Evolutionary conservation across 2,888 invertebrate genomes (phyloP).

Genomic region (Neria commutata): DNA sequence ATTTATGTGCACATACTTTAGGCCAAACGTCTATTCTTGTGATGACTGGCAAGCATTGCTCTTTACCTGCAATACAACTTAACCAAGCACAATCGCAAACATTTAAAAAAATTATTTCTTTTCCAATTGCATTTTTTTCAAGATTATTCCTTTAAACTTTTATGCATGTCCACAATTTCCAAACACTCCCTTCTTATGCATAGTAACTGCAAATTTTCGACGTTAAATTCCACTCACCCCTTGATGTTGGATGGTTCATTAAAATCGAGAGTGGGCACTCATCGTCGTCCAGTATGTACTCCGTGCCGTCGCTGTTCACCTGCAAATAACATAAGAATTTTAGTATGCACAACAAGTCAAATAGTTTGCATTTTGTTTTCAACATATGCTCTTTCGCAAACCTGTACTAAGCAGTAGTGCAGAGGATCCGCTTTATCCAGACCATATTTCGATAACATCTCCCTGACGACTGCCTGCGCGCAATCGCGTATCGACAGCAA

Average conservation of each 20-base stretch:
- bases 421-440: conserved; percentile 87
- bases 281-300: conserved; percentile 94
- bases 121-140: too few species aligned
- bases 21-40: too few species aligned
- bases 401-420: conserved; percentile 95
- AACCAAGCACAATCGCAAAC: too few species aligned
- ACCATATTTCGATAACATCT: conserved; percentile 97
- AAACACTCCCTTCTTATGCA: too few species aligned
- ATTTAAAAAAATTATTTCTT: too few species aligned
- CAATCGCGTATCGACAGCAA: conserved; percentile 91
- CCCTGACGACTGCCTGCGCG: conserved; percentile 89
- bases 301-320: conserved; percentile 74
- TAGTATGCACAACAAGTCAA: not conserved
- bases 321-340: conserved; percentile 40
- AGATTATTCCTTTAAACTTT: too few species aligned
- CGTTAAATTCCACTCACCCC: conserved; percentile 79
- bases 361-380: not conserved
- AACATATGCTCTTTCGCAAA: conserved; percentile 57
- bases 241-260: conserved; percentile 85
- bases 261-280: conserved; percentile 95
- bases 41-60: too few species aligned
- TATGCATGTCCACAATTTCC: too few species aligned
- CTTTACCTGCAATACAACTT: too few species aligned
- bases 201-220: conserved; percentile 14
- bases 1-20: conserved; percentile 13